These are phyloP conservation scores for Mimachlamys varia DNA, from an alignment of 2,888 invertebrate species.

Conservation along the genomic window DNA sequence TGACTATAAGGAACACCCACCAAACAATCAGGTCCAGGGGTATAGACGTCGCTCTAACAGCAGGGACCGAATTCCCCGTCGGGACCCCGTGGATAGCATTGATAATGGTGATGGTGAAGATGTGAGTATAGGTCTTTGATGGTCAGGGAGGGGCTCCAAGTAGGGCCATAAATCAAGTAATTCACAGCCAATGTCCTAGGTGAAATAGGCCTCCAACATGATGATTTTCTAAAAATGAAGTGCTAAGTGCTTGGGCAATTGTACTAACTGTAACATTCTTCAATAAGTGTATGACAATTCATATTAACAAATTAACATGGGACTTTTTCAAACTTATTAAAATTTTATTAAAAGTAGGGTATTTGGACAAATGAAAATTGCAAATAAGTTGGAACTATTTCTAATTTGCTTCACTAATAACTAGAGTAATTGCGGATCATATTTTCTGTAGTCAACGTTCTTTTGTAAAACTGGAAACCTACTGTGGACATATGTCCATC, in stretches of 20 bases:
- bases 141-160: constrained; percentile 72
- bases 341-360: not conserved
- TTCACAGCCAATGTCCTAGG: constrained; percentile 57
- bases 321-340: not conserved
- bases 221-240: not conserved
- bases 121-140: constrained; percentile 85
- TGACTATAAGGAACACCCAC: constrained; percentile 78
- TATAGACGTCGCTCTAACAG: constrained; percentile 83
- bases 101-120: constrained; percentile 85
- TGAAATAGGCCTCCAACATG: constrained; percentile 31
- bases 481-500: not conserved
- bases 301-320: not conserved
- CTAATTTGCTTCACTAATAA: not conserved
- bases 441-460: not conserved
- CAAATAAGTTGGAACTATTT: not conserved
- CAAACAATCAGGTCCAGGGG: constrained; percentile 69
- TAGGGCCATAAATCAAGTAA: constrained; percentile 66
- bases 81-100: constrained; percentile 85
- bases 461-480: too few relatives aligned
- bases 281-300: not conserved
- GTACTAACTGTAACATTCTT: not conserved
- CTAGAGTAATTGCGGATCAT: not conserved
- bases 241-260: not conserved
- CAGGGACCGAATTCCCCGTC: constrained; percentile 83
- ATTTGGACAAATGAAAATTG: not conserved